Conservation (phyloP, 2,888 invertebrate genomes). For the Synanthedon myopaeformis region DNA sequence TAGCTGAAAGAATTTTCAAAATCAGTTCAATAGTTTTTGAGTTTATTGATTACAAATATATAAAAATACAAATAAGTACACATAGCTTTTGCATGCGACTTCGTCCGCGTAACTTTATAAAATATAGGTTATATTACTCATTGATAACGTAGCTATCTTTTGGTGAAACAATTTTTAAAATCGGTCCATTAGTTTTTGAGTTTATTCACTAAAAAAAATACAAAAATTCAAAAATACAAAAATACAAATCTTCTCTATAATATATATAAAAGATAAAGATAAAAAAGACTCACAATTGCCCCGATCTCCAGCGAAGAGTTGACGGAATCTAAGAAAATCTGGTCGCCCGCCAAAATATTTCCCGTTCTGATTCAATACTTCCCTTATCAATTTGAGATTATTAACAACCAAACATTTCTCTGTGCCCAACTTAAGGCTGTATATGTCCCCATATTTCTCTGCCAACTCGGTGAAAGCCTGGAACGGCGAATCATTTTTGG, state of each 20-base stretch:
- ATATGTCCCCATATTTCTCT: conserved; percentile 79
- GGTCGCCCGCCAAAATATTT: conserved; percentile 87
- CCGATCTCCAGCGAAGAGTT: conserved; percentile 85
- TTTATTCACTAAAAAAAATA: no score
- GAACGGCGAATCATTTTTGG: conserved; percentile 75
- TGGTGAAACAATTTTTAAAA: no score
- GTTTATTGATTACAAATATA: no score
- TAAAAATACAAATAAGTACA: no score
- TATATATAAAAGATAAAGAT: neutral
- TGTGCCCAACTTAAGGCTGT: conserved; percentile 75
- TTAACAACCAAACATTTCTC: conserved; percentile 81
- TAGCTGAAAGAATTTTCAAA: neutral
- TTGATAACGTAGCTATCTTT: no score
- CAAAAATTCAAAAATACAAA: no score
- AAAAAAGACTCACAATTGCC: conserved; percentile 83
- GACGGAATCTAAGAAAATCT: conserved; percentile 83
- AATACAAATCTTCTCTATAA: no score
- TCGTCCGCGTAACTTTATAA: no score
- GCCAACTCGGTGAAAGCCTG: conserved; percentile 78
- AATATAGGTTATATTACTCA: no score
- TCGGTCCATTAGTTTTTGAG: no score
- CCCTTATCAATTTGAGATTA: conserved; percentile 77
- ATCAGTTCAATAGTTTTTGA: neutral
- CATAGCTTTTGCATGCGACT: no score
- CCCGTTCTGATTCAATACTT: conserved; percentile 83